Base-by-base conservation (phyloP, 2,888 invertebrate species). In the Dermolepida albohirtum region DNA sequence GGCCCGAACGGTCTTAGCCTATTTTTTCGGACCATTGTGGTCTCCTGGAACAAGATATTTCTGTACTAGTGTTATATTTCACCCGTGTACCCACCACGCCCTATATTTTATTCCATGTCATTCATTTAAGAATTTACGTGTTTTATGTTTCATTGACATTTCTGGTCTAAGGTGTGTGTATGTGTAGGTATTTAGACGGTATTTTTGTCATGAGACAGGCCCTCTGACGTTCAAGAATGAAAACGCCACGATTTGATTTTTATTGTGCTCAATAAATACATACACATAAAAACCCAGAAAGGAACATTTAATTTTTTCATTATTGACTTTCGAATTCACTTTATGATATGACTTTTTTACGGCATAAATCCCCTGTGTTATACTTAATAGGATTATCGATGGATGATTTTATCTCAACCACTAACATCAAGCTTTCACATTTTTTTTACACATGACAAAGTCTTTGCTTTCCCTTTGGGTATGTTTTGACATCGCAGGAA, bases 1-100 rank as follows among this genome's bases (percentile, higher is more conserved):
- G 82, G 80, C 74, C 66, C 69, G 71, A 76, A 78, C 77, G 59
- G 59, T 62, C 59, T 79, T 79, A 79, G 80, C 79, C 81, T 80
- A 81, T 82, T 82, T 82, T 80, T 78, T 78, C 66, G 67, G 67
- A 66, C 71, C 71, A 71, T 73, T 72, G 72, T 72, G 70, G 71
- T 72, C 70, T 71, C 68, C 63, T 76, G 78, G 81, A 82, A 82
- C 81, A 81, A 81, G 83, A 82, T 82, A 82, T 81, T 82, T 78
- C 79, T 78, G 78, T 74, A 77, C 78, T 78, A 77, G 82, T 78
- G 80, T 83, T 81, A 82, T 81, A 82, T 82, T 82, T 82, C 83
- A 80, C 77, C 79, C 76, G 71, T 70, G 67, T 77, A 77, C 69
- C 72, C 71, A 77, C 78, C 80, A 80, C 81, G 80, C 82, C 82